These are phyloP conservation scores for Plecturocebus donacophilus DNA, from an alignment of 2,113 vertebrate genomes.

Conservation along the genomic window DNA sequence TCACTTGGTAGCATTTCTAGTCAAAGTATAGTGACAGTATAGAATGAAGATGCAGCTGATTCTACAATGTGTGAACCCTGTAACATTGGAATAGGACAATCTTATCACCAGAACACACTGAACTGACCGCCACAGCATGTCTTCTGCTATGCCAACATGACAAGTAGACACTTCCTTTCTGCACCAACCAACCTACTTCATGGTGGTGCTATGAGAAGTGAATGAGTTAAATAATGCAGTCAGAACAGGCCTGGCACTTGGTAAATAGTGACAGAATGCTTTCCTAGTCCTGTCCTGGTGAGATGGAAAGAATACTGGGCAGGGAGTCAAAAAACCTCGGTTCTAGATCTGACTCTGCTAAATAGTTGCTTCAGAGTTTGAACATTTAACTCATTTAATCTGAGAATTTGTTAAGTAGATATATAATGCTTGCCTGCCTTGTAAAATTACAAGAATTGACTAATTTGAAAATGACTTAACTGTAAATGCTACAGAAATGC, in stretches of 20 bases:
- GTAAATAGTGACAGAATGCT: neutral
- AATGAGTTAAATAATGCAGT: neutral
- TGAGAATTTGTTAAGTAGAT: neutral
- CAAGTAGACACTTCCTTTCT: neutral
- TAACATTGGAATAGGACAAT: neutral
- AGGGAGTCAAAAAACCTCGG: neutral
- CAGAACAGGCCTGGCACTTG: neutral
- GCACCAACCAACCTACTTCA: neutral
- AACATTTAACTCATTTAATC: neutral
- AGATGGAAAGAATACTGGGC: neutral
- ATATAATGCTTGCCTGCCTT: neutral
- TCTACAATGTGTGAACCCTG: neutral
- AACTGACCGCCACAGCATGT: neutral
- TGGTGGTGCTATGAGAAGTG: neutral
- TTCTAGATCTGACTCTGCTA: neutral
- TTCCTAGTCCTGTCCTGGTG: neutral
- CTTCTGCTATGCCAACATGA: neutral
- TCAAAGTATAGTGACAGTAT: neutral
- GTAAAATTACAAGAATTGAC: neutral
- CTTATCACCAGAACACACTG: neutral
- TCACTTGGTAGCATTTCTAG: conserved; percentile 6
- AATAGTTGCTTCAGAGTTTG: neutral
- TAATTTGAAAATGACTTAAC: neutral
- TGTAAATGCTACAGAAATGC: neutral
- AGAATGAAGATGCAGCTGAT: neutral